Percentiles rank a stretch among this genome's conserved stretches.
Evolutionary conservation across 2,888 invertebrate species (phyloP).

Genomic region (Sylvicola cinctus): DNA sequence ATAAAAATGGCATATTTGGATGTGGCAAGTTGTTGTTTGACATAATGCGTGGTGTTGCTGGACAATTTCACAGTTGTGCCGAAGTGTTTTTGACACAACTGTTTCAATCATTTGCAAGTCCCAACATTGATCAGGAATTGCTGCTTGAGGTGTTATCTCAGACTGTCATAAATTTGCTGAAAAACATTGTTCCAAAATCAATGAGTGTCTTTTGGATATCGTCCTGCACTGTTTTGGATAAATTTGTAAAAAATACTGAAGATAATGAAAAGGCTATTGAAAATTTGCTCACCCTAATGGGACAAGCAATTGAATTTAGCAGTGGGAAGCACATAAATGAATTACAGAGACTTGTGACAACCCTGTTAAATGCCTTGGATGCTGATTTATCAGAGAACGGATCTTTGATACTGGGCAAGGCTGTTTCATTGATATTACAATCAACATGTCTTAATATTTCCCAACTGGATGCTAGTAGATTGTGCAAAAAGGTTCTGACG

Average conservation of each 20-base stretch:
- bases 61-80: constrained; percentile 70
- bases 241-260: constrained; percentile 2
- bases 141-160: constrained; percentile 40
- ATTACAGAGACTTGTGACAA: constrained; percentile 34
- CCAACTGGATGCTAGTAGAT: constrained; percentile 50
- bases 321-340: constrained; percentile 41
- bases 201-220: constrained; percentile 44
- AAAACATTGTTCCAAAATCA: constrained; percentile 39
- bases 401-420: constrained; percentile 9
- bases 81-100: constrained; percentile 46
- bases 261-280: constrained; percentile 13
- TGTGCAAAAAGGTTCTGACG: constrained; percentile 40
- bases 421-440: constrained; percentile 35
- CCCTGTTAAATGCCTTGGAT: constrained; percentile 21
- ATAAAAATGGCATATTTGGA: constrained; percentile 57
- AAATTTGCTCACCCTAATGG: constrained; percentile 33
- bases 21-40: constrained; percentile 78
- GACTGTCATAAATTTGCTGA: constrained; percentile 39
- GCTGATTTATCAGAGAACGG: constrained; percentile 9
- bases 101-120: constrained; percentile 24
- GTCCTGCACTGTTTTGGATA: constrained; percentile 21
- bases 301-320: constrained; percentile 38
- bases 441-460: constrained; percentile 40
- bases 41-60: constrained; percentile 61
- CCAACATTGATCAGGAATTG: constrained; percentile 25